Evolutionary conservation across 2,888 invertebrate species (phyloP).

Genomic region (Agriopis leucophaearia): DNA sequence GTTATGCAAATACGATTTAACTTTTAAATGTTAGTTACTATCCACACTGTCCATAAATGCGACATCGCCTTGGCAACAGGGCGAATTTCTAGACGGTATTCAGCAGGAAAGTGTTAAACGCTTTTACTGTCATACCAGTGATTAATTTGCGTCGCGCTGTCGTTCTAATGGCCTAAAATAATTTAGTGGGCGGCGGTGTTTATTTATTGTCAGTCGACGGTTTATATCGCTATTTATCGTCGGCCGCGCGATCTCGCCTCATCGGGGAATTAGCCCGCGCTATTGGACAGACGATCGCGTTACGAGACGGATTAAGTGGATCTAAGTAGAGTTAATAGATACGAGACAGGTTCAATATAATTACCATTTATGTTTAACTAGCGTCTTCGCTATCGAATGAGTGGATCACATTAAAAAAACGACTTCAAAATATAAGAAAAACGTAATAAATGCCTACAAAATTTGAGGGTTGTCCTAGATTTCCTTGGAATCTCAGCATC

Average conservation of each 20-base stretch:
- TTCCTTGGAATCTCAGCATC: too few relatives aligned
- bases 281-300: slow-evolving; percentile 24
- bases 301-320: slow-evolving; percentile 7
- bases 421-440: too few relatives aligned
- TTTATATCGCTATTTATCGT: slow-evolving; percentile 68
- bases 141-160: slow-evolving; percentile 83
- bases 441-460: too few relatives aligned
- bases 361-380: not conserved
- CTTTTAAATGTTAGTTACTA: too few relatives aligned
- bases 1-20: too few relatives aligned
- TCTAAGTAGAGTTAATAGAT: not conserved
- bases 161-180: slow-evolving; percentile 83
- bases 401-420: too few relatives aligned
- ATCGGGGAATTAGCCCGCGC: slow-evolving; percentile 30
- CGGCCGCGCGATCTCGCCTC: slow-evolving; percentile 33
- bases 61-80: slow-evolving; percentile 43
- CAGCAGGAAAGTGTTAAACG: slow-evolving; percentile 78
- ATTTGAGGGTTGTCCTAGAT: too few relatives aligned
- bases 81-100: slow-evolving; percentile 54
- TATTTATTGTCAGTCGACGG: slow-evolving; percentile 74
- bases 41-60: slow-evolving; percentile 41
- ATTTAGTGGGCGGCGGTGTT: slow-evolving; percentile 80
- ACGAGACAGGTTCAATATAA: not conserved
- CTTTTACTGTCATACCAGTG: slow-evolving; percentile 80
- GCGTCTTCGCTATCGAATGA: too few relatives aligned